phyloP scores from a whole-genome alignment of 1,140 invertebrate species.

The Caenorhabditis remanei region DNA sequence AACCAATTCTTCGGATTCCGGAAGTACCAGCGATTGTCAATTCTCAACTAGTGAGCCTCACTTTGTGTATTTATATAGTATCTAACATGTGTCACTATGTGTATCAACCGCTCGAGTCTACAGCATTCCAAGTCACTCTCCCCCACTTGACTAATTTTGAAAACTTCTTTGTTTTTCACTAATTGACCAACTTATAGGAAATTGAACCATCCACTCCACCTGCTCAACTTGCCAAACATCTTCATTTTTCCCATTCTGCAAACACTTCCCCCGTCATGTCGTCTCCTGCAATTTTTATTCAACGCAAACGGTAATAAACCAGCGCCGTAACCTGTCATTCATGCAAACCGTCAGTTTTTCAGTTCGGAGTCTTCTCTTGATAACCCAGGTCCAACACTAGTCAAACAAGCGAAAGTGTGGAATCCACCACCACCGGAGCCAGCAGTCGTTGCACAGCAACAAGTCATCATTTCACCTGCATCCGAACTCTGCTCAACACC shows the following conservation, averaged over 20 bases:
- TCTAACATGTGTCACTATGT: conserved; percentile 8
- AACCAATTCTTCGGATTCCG: conserved; percentile 1
- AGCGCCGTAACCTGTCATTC: background rate
- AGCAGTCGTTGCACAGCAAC: background rate
- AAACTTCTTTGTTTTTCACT: background rate
- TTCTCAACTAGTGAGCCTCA: conserved; percentile 1
- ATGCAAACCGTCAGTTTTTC: background rate
- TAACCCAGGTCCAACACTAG: background rate
- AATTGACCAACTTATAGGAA: background rate
- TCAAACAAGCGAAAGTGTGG: background rate
- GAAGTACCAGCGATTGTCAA: background rate
- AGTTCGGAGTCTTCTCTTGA: conserved; percentile 9
- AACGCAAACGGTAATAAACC: conserved; percentile 31
- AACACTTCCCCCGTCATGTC: background rate
- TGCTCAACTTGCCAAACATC: background rate
- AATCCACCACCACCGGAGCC: conserved; percentile 9
- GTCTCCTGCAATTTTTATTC: background rate
- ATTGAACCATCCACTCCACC: background rate
- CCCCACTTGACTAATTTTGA: background rate
- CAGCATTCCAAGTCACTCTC: no score
- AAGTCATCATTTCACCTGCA: background rate
- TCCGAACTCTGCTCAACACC: background rate
- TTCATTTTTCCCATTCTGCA: background rate
- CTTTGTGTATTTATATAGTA: background rate
- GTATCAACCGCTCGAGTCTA: background rate